These are phyloP conservation scores for Drosophila leonis DNA, from an alignment of 2,888 invertebrate species.

Conservation along the genomic window DNA sequence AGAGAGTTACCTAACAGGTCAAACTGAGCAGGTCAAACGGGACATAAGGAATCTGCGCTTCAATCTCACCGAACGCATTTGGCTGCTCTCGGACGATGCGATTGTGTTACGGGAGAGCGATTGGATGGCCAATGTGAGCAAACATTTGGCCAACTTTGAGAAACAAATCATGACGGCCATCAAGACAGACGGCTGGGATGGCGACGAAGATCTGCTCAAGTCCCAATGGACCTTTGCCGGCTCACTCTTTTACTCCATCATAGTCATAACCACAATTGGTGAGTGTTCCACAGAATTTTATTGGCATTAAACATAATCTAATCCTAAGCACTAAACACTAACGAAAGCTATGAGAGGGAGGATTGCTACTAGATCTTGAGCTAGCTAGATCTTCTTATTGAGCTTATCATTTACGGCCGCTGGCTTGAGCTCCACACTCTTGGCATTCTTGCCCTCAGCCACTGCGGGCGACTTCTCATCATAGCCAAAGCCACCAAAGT, in stretches of 20 bases:
- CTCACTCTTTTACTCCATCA: slow-evolving; percentile 97
- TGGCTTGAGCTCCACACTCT: slow-evolving; percentile 39
- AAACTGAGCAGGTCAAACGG: slow-evolving; percentile 89
- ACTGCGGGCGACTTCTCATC: slow-evolving; percentile 65
- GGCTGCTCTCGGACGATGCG: slow-evolving; percentile 88
- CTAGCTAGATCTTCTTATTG: slow-evolving; percentile 60
- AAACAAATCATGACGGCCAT: slow-evolving; percentile 92
- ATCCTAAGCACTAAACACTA: slow-evolving; percentile 46
- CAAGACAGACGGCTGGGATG: slow-evolving; percentile 96
- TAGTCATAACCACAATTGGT: slow-evolving; percentile 98
- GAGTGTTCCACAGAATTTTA: slow-evolving; percentile 82
- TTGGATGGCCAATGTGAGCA: slow-evolving; percentile 92
- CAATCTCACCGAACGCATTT: slow-evolving; percentile 92
- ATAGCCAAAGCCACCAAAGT: slow-evolving; percentile 53
- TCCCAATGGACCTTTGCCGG: slow-evolving; percentile 95
- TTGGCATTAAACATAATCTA: slow-evolving; percentile 48
- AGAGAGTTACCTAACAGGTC: background rate
- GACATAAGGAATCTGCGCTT: slow-evolving; percentile 90
- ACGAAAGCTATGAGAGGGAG: slow-evolving; percentile 14
- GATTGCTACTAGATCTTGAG: background rate
- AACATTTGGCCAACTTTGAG: slow-evolving; percentile 89
- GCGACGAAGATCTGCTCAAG: slow-evolving; percentile 88
- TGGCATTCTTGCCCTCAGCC: slow-evolving; percentile 75
- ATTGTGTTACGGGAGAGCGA: slow-evolving; percentile 89
- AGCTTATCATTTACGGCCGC: slow-evolving; percentile 71